Base-by-base conservation (phyloP, 2,888 invertebrate species). In the Sesia apiformis region DNA sequence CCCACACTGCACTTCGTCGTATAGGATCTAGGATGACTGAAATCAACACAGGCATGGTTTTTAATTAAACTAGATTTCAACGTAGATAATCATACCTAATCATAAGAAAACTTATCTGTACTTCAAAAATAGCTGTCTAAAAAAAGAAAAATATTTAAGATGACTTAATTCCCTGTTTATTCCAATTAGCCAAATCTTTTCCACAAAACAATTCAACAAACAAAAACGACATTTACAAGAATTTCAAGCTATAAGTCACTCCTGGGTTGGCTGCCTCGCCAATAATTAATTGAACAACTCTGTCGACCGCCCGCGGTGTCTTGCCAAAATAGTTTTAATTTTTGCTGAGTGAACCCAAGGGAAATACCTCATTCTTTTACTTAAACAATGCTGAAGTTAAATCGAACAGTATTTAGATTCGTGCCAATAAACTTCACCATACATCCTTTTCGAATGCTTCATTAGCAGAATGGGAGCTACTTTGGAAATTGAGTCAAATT, bases 241-340 rank as follows among this genome's bases (percentile, higher is more conserved):
- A 8, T 49, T 50, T 53, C 53, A 41, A 41, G 38, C 40, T 7
- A 49, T 62, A 54, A 54, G 46, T 8, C 46, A 46, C 7, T 46
- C 49, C 52, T 54, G 52, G 23, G 54, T 56, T 56, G 52, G 56
- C 46, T 41, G 46, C 39, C 52, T 49, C 52, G 56, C 55, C 58
- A 62, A 60, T 62, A 63, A 63, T 59, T 57, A 56, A 52, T 56
- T 53, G 55, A 52, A 50, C 56, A 56, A 57, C 56, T 51, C 40
- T 38, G 49, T 50, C 38, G 42, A 50, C 50, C 51, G 56, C 56
- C 57, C 55, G 55, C 39, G n/a, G 41, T 52, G 8, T 49, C 67
- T 74, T 73, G 71, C 74, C 72, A 76, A 69, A 74, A 75, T 73
- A 75, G 70, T 78, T 78, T 75, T 73, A 76, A 78, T 77, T 75